phyloP scores from a whole-genome alignment of 2,888 invertebrate genomes.

The Teleogryllus oceanicus region DNA sequence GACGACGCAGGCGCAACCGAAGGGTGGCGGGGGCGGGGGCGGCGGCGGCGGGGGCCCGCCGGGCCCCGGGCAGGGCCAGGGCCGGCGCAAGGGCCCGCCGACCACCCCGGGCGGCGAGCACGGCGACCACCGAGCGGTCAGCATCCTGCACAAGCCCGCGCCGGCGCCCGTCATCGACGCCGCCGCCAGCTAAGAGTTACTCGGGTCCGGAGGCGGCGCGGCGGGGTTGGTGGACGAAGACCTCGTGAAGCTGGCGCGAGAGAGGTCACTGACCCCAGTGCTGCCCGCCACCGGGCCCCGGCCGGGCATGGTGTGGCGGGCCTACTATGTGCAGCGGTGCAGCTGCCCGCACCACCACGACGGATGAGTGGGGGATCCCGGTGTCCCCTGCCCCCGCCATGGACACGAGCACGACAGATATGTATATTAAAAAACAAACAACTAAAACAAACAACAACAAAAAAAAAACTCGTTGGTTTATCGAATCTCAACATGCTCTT shows the following conservation, averaged over 20 bases:
- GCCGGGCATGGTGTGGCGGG: conserved; percentile 7
- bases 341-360: background rate
- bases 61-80: conserved; percentile 24
- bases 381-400: background rate
- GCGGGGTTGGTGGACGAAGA: background rate
- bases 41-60: conserved; percentile 25
- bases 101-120: background rate
- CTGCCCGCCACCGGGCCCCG: background rate
- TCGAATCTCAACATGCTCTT: background rate
- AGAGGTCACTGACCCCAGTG: conserved; percentile 18
- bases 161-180: conserved; percentile 58
- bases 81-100: conserved; percentile 1
- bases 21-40: conserved; percentile 25
- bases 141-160: conserved; percentile 53
- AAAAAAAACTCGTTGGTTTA: background rate
- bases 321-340: background rate
- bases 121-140: conserved; percentile 49
- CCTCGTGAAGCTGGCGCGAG: background rate
- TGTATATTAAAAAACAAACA: background rate
- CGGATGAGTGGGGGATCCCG: background rate
- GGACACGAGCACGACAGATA: background rate
- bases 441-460: background rate
- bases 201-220: background rate
- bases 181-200: conserved; percentile 46
- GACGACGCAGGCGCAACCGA: conserved; percentile 22